phyloP scores from a whole-genome alignment of 2,797 vertebrate genomes.

The Prunella strophiata region DNA sequence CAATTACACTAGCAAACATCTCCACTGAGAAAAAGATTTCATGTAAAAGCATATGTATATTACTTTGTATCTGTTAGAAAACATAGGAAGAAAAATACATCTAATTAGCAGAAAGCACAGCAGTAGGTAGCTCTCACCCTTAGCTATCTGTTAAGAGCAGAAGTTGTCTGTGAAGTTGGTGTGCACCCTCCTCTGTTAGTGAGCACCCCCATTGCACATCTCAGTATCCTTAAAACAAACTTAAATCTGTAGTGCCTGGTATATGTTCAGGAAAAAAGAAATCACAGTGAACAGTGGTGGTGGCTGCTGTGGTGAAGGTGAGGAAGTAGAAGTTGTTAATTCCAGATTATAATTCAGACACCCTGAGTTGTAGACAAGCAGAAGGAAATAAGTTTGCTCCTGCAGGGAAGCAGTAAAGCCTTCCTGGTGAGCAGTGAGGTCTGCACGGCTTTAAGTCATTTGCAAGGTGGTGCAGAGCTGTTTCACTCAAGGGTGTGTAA shows the following conservation, averaged over 20 bases:
- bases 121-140: not conserved
- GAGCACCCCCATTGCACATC: not conserved
- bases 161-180: not conserved
- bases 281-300: too few relatives aligned
- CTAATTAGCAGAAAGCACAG: conserved; percentile 13
- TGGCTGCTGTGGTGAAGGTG: not conserved
- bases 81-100: conserved; percentile 30
- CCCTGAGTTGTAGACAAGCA: not conserved
- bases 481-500: not conserved
- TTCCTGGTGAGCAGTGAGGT: rapidly evolving
- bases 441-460: not conserved
- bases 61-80: not conserved
- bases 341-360: not conserved
- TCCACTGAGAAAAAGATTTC: not conserved
- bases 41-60: not conserved
- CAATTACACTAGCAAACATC: not conserved
- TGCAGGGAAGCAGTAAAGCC: not conserved
- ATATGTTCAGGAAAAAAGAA: not conserved
- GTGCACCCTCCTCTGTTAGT: not conserved
- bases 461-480: not conserved
- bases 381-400: not conserved
- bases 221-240: not conserved
- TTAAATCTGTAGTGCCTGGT: not conserved
- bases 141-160: not conserved
- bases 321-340: not conserved